A percentile compares a stretch with the other conserved stretches of the same genome.
Conservation (phyloP, 30 jellyfish, hydroid and myxozoan species). For the Aurelia sp. region DNA sequence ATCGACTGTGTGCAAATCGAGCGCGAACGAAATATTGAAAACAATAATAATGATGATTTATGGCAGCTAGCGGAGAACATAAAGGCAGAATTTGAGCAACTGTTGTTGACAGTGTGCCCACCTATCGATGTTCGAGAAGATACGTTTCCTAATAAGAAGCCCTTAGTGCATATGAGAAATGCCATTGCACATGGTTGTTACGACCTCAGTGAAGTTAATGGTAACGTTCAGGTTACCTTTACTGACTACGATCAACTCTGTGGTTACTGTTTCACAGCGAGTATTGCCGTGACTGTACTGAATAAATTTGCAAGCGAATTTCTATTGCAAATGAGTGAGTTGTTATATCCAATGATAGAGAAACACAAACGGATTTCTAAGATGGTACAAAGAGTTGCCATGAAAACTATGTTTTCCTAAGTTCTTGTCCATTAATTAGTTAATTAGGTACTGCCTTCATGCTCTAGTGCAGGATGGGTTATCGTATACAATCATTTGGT, state of each 20-base stretch:
- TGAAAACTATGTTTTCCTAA: constrained; percentile 35
- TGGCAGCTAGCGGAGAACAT: constrained; percentile 60
- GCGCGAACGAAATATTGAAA: constrained; percentile 30
- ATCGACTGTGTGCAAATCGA: constrained; percentile 72
- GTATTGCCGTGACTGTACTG: constrained; percentile 58
- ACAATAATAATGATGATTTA: constrained; percentile 34
- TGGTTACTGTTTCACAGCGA: constrained; percentile 78
- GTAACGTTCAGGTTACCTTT: constrained; percentile 78
- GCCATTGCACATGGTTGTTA: constrained; percentile 86
- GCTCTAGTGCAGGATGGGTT: too few species aligned
- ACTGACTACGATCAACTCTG: constrained; percentile 85
- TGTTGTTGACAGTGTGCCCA: constrained; percentile 25
- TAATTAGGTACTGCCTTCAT: too few species aligned
- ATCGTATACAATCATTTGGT: too few species aligned
- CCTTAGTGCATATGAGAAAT: constrained; percentile 49
- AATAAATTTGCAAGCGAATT: constrained; percentile 85
- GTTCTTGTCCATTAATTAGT: too few species aligned
- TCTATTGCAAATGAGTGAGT: constrained; percentile 55
- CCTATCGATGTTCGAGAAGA: constrained; percentile 40
- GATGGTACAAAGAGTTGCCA: constrained; percentile 60
- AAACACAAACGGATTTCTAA: constrained; percentile 53
- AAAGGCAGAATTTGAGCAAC: constrained; percentile 55
- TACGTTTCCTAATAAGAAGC: constrained; percentile 74
- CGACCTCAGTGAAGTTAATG: constrained; percentile 71
- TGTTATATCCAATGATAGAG: constrained; percentile 70